phyloP scores from a whole-genome alignment of 2,113 vertebrate genomes.

The Bos javanicus region DNA sequence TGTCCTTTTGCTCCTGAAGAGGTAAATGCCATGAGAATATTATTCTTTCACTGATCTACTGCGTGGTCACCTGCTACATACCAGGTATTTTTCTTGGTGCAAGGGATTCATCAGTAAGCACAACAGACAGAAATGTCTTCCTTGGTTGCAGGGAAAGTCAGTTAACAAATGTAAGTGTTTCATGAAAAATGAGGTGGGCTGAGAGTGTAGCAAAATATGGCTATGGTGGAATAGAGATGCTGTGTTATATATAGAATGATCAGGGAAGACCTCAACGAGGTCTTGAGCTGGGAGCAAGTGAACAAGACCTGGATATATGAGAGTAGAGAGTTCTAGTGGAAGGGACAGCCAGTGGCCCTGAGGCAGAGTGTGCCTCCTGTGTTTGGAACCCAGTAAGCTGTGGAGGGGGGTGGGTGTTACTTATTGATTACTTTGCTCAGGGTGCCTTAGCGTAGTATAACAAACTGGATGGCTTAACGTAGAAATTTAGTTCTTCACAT shows the following conservation, averaged over 20 bases:
- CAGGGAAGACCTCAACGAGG: not conserved
- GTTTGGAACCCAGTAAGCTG: not conserved
- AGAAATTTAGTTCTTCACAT: not conserved
- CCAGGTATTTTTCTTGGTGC: not conserved
- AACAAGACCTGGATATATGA: not conserved
- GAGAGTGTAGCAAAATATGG: not conserved
- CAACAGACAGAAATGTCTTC: not conserved
- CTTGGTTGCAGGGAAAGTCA: not conserved
- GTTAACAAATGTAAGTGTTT: not conserved
- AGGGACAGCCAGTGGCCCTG: not conserved
- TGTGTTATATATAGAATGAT: not conserved
- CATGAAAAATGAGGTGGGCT: not conserved
- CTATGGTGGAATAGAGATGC: not conserved
- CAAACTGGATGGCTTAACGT: not conserved
- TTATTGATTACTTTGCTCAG: not conserved
- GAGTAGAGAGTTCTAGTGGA: not conserved
- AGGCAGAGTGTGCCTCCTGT: not conserved
- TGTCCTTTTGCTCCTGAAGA: slow-evolving; percentile 91
- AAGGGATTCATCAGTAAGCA: not conserved
- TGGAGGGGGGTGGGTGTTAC: not conserved
- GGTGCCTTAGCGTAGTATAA: not conserved
- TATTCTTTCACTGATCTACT: not conserved
- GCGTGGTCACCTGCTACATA: not conserved
- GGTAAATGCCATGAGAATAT: slow-evolving; percentile 75
- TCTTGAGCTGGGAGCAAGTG: not conserved